Percentiles rank a stretch among this genome's conserved stretches.
phyloP scores from a whole-genome alignment of 2,113 vertebrate genomes.

The Delphinus delphis region DNA sequence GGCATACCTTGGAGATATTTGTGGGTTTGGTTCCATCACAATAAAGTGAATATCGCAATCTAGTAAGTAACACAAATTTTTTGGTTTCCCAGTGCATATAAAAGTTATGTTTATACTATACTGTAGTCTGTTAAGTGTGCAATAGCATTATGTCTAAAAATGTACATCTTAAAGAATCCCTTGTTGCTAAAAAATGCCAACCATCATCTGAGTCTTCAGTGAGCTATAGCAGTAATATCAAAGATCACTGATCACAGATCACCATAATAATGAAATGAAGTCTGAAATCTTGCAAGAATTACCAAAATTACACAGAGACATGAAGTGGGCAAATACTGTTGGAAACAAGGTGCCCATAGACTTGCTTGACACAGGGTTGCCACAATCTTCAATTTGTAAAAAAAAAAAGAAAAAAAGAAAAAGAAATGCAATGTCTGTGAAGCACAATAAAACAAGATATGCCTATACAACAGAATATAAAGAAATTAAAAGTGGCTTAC shows the following conservation, averaged over 20 bases:
- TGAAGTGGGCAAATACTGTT: background rate
- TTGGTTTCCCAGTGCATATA: background rate
- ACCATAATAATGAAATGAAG: background rate
- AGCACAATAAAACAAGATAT: background rate
- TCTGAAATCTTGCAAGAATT: background rate
- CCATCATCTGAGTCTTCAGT: background rate
- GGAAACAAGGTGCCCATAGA: background rate
- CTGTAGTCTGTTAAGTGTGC: background rate
- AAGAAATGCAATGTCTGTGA: background rate
- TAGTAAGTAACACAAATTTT: background rate
- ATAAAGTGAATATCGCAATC: background rate
- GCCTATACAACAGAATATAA: background rate
- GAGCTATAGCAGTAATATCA: background rate
- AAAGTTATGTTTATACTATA: background rate
- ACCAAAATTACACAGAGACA: background rate
- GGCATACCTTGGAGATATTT: background rate
- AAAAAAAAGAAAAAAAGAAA: background rate
- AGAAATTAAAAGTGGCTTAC: constrained; percentile 81
- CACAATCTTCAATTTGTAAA: background rate
- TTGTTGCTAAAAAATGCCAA: background rate
- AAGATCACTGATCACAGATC: background rate
- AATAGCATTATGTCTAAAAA: background rate
- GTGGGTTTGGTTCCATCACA: background rate
- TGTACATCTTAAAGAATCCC: background rate
- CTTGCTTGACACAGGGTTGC: background rate